These are phyloP conservation scores for Periplaneta americana DNA, from an alignment of 1,140 invertebrate genomes.

Conservation along the genomic window DNA sequence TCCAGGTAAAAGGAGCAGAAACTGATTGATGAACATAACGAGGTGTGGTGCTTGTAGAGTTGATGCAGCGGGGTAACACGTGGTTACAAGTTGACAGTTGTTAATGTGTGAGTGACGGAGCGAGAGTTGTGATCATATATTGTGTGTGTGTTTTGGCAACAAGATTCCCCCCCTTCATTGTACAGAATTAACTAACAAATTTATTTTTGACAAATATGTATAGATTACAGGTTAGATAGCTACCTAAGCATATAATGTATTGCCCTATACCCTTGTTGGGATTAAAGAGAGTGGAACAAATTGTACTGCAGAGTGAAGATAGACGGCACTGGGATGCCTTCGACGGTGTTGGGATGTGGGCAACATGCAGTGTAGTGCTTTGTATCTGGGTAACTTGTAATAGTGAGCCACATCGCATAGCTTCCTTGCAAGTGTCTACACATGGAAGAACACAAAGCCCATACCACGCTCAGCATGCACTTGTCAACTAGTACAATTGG, in stretches of 20 bases:
- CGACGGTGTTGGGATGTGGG: not conserved
- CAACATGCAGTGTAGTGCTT: conserved; percentile 3
- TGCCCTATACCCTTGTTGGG: conserved; percentile 1
- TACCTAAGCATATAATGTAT: not conserved
- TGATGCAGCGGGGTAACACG: not conserved
- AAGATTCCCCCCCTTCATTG: conserved; percentile 11
- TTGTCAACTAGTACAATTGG: not conserved
- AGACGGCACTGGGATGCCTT: not conserved
- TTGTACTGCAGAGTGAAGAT: not conserved
- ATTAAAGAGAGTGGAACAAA: not conserved
- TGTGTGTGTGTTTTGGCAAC: conserved; percentile 9
- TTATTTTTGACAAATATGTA: conserved; percentile 21
- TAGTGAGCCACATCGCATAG: conserved; percentile 1
- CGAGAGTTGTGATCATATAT: not conserved
- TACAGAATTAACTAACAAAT: conserved; percentile 19
- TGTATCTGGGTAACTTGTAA: conserved; percentile 4
- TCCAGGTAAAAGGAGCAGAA: not conserved
- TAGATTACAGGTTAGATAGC: conserved; percentile 16
- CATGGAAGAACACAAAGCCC: not conserved
- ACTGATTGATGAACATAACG: not conserved
- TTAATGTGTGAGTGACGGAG: not conserved
- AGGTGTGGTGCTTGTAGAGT: not conserved
- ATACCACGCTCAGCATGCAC: not conserved
- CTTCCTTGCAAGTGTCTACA: not conserved
- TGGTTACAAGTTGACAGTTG: not conserved